Percentiles rank a stretch among this genome's conserved stretches.
phyloP scores from a whole-genome alignment of 1,140 invertebrate species.

The Frieseomelitta varia region DNA sequence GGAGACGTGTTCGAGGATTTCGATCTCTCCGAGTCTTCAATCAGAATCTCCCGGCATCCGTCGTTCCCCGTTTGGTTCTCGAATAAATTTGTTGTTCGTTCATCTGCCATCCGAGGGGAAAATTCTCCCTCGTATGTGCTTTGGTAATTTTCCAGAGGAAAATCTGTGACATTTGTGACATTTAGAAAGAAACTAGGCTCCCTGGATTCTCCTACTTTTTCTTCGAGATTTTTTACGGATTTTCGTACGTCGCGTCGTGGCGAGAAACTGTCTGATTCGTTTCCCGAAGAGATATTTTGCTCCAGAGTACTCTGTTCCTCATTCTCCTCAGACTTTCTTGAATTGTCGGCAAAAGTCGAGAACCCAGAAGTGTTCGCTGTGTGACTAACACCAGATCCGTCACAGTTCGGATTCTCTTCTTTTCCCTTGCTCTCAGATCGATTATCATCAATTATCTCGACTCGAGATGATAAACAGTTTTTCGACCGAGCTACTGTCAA shows the following conservation, averaged over 20 bases:
- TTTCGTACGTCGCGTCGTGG: neutral
- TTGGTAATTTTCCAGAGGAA: neutral
- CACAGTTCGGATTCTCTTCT: too few species aligned
- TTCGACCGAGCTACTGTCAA: neutral
- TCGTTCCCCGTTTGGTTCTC: constrained; percentile 12
- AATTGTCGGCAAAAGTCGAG: neutral
- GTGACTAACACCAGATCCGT: too few species aligned
- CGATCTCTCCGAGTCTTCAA: neutral
- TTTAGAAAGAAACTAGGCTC: neutral
- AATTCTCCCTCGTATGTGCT: neutral
- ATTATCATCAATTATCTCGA: neutral
- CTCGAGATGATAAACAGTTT: neutral
- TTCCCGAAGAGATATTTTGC: neutral
- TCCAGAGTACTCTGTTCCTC: neutral
- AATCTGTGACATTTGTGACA: neutral
- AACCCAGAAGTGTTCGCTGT: too few species aligned
- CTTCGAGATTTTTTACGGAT: neutral
- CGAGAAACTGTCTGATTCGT: neutral
- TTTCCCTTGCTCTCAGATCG: too few species aligned
- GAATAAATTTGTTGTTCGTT: neutral
- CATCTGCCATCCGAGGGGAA: neutral
- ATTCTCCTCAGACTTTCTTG: neutral
- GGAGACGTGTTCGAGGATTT: neutral
- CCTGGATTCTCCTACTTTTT: too few species aligned
- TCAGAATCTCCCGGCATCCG: neutral